These are phyloP conservation scores for Cotesia vestalis DNA, from an alignment of 1,140 invertebrate species.

Conservation along the genomic window DNA sequence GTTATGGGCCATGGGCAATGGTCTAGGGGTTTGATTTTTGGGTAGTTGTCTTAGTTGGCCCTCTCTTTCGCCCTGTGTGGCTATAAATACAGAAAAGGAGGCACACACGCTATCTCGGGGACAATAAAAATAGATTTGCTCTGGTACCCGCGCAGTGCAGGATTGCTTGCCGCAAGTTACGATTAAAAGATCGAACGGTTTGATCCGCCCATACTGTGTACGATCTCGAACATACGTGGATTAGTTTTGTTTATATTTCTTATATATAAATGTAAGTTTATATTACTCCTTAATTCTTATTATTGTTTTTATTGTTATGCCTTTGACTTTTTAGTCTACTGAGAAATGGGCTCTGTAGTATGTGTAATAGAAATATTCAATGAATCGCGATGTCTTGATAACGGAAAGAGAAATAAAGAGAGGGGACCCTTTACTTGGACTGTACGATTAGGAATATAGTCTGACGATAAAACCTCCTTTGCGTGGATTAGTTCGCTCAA, in stretches of 20 bases:
- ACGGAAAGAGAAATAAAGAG: background rate
- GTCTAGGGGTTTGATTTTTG: background rate
- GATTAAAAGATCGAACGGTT: conserved; percentile 53
- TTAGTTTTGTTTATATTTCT: conserved; percentile 26
- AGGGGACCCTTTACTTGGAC: background rate
- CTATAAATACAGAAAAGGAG: conserved; percentile 43
- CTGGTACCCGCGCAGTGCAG: conserved; percentile 34
- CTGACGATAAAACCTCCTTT: conserved; percentile 60
- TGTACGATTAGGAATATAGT: conserved; percentile 54
- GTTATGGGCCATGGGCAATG: no score
- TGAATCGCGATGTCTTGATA: conserved; percentile 31
- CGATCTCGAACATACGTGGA: conserved; percentile 43
- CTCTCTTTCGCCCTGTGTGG: conserved; percentile 20
- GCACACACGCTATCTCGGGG: conserved; percentile 38
- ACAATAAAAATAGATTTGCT: conserved; percentile 52
- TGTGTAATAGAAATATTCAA: conserved; percentile 32
- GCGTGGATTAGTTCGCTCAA: conserved; percentile 62
- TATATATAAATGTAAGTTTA: background rate
- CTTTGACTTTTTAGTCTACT: background rate
- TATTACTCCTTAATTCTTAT: no score
- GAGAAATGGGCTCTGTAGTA: background rate
- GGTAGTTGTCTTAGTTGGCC: conserved; percentile 3
- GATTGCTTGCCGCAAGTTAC: conserved; percentile 52
- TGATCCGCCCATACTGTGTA: conserved; percentile 56
- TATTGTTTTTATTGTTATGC: no score